Evolutionary conservation across 2,797 vertebrate genomes (phyloP).

Genomic region (Myripristis jacobus): DNA sequence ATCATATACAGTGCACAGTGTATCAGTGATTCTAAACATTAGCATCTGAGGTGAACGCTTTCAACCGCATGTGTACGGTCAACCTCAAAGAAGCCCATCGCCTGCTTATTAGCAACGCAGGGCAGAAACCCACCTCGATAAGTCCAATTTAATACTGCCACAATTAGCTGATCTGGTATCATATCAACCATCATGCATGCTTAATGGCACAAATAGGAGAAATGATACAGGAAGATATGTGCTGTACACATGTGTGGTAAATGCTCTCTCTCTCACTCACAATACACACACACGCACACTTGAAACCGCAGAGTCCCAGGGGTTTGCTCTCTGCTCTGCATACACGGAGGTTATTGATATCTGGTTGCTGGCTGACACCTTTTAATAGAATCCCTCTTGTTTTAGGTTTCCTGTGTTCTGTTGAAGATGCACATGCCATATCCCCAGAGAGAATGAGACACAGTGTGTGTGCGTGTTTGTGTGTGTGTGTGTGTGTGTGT

Average conservation of each 20-base stretch:
- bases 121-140: slow-evolving; percentile 25
- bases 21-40: slow-evolving; percentile 54
- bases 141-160: slow-evolving; percentile 60
- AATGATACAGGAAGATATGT: slow-evolving; percentile 71
- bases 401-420: slow-evolving; percentile 77
- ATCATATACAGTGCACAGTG: slow-evolving; percentile 44
- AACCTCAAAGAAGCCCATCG: slow-evolving; percentile 19
- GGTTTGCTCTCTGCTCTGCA: slow-evolving; percentile 72
- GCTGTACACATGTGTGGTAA: slow-evolving; percentile 48
- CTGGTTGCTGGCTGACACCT: slow-evolving; percentile 83
- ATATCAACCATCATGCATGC: slow-evolving; percentile 68
- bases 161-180: slow-evolving; percentile 71
- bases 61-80: slow-evolving; percentile 39
- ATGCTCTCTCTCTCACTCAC: slow-evolving; percentile 51
- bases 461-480: background rate
- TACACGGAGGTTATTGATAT: slow-evolving; percentile 84
- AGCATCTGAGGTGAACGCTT: slow-evolving; percentile 43
- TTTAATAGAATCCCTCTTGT: slow-evolving; percentile 83
- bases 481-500: too few species aligned
- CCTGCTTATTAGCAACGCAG: slow-evolving; percentile 39
- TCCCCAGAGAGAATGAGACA: slow-evolving; percentile 34
- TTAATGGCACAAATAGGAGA: slow-evolving; percentile 76
- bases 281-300: slow-evolving; percentile 30
- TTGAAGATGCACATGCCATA: slow-evolving; percentile 68
- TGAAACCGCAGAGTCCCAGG: slow-evolving; percentile 78